These are phyloP conservation scores for Leptoteleia sp. DNA, from an alignment of 1,140 invertebrate genomes.

Conservation along the genomic window DNA sequence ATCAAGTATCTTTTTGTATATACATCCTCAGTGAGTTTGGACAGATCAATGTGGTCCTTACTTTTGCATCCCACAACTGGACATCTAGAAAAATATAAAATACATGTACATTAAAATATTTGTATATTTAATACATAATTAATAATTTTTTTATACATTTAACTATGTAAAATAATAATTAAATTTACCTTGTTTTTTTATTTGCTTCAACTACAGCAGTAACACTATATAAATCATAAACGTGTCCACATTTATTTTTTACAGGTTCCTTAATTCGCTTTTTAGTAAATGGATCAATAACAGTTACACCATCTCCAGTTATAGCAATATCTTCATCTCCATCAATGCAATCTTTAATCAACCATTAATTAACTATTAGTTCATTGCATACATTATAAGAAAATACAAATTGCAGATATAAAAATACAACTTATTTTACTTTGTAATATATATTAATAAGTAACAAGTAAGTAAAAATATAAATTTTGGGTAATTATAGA, in stretches of 20 bases:
- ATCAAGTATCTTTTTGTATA: constrained; percentile 38
- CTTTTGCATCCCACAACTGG: constrained; percentile 75
- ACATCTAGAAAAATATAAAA: constrained; percentile 73
- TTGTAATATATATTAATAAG: too few relatives aligned
- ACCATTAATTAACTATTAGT: too few relatives aligned
- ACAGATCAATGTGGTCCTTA: constrained; percentile 64
- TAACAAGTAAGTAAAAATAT: too few relatives aligned
- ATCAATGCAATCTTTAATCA: neutral
- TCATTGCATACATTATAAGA: too few relatives aligned
- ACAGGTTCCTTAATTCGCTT: constrained; percentile 81
- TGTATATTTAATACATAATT: too few relatives aligned
- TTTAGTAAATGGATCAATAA: constrained; percentile 83
- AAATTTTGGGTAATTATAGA: too few relatives aligned
- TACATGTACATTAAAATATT: too few relatives aligned
- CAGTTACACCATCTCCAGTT: constrained; percentile 65
- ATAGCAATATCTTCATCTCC: constrained; percentile 70
- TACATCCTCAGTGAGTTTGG: constrained; percentile 28
- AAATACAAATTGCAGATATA: too few relatives aligned
- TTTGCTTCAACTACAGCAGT: constrained; percentile 76
- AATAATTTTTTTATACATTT: too few relatives aligned
- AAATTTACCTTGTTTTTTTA: constrained; percentile 74
- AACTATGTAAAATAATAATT: too few relatives aligned
- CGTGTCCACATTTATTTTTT: constrained; percentile 82
- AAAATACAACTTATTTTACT: too few relatives aligned
- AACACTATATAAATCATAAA: constrained; percentile 81